Evolutionary conservation across 2,113 vertebrate species (phyloP), one percentile per base, ranked within the genome.

Genomic region (Ophthalmolycus amberensis): DNA sequence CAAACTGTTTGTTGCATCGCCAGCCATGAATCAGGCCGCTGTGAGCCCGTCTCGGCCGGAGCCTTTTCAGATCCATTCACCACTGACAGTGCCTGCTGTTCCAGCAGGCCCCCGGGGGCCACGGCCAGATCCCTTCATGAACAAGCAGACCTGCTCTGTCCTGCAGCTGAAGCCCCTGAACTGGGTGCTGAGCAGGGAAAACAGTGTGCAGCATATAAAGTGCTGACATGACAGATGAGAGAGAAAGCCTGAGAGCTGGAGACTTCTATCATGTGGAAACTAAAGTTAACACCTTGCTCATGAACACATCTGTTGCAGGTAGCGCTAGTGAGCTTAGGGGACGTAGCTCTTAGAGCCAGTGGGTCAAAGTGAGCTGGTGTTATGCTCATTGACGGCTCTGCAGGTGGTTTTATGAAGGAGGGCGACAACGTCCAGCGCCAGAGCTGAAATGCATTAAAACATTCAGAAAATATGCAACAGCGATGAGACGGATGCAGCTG

Each of bases 21-120:
- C 52, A 54, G 71, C 77, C 79, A 89, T 94, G 90, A 92, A 94
- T 93, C 89, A 90, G 52, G 20, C 58, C 18, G 69, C 63, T 44
- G 75, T 67, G 73, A 75, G 67, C 60, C 80, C 83, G 91, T 92
- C 88, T 79, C 69, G 83, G 75, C 80, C 37, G 40, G 4, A 79
- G 75, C 71, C 18, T 85, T 91, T 89, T 87, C 93, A 88, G 82
- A 92, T 80, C 88, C 83, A 93, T 92, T 93, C 93, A 90, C 83
- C 80, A 85, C 83, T 89, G 92, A 91, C 92, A 91, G 91, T 90
- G 86, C 83, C 82, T 77, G 81, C 88, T 78, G 84, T 80, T 87
- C 69, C 80, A 78, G 70, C 0, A 5, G 54, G 58, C 78, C 81
- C 80, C 82, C 66, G 9, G 82, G 74, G 83, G 78, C 81, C 48